Conservation (phyloP, 2,888 invertebrate species). For the Perdita meconis region DNA sequence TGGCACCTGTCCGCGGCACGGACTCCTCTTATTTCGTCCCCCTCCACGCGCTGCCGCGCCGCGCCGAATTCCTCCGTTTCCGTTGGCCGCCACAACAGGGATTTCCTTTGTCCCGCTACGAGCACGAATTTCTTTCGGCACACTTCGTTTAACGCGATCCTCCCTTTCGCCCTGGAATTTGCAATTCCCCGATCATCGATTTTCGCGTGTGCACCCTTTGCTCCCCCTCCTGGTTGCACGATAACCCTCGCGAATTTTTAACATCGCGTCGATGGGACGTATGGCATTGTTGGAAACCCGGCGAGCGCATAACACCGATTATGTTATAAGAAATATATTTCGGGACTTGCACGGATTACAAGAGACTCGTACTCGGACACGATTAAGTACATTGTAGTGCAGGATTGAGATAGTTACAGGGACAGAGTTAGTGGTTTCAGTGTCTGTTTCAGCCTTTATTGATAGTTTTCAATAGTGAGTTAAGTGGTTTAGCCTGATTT, state of each 20-base stretch:
- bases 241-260: conserved; percentile 23
- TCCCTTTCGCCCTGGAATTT: conserved; percentile 15
- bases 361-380: too few relatives aligned
- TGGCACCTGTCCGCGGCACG: conserved; percentile 64
- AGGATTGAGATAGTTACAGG: too few relatives aligned
- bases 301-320: too few relatives aligned
- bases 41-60: too few relatives aligned
- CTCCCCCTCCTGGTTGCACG: too few relatives aligned
- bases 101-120: conserved; percentile 61
- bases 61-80: conserved; percentile 72
- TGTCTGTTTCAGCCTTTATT: too few relatives aligned
- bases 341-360: too few relatives aligned
- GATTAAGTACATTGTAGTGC: too few relatives aligned
- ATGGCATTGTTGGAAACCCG: not conserved
- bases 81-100: conserved; percentile 54
- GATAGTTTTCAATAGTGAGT: too few relatives aligned
- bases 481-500: too few relatives aligned
- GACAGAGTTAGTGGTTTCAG: too few relatives aligned
- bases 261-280: not conserved
- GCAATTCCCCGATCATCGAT: conserved; percentile 31
- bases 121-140: conserved; percentile 57
- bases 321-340: too few relatives aligned
- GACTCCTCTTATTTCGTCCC: conserved; percentile 71
- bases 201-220: conserved; percentile 20
- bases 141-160: conserved; percentile 55